phyloP scores from a whole-genome alignment of 2,888 invertebrate species.

The Ormyrus nitidulus region DNA sequence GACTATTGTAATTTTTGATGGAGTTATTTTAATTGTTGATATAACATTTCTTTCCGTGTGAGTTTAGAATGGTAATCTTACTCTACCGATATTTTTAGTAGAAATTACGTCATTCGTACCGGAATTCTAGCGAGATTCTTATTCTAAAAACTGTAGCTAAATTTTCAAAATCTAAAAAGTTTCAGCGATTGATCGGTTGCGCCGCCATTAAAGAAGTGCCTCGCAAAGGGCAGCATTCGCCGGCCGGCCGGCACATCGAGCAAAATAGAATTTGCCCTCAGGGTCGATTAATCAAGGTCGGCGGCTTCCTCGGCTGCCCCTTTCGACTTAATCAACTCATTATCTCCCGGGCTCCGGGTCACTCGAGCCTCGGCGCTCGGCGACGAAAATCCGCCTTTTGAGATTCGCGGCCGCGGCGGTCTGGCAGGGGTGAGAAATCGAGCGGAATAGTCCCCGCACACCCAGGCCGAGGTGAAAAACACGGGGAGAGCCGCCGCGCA shows the following conservation, averaged over 20 bases:
- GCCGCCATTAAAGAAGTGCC: neutral
- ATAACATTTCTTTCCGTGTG: too few relatives aligned
- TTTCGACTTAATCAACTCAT: slow-evolving; percentile 52
- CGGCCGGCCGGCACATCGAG: slow-evolving; percentile 22
- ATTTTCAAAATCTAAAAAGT: too few relatives aligned
- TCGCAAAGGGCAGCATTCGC: slow-evolving; percentile 21
- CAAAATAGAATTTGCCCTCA: slow-evolving; percentile 47
- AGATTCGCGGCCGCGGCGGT: neutral
- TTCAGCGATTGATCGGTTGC: neutral
- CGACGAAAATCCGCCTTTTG: slow-evolving; percentile 2
- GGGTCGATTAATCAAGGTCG: slow-evolving; percentile 41
- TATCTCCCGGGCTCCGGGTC: slow-evolving; percentile 20
- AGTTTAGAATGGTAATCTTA: too few relatives aligned
- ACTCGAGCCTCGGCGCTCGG: neutral
- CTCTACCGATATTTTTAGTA: too few relatives aligned
- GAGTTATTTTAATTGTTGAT: too few relatives aligned
- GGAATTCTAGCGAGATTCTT: too few relatives aligned
- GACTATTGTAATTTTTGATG: too few relatives aligned
- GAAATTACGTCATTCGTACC: too few relatives aligned
- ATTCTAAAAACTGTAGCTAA: too few relatives aligned
- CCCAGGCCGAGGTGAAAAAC: neutral
- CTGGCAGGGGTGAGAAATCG: slow-evolving; percentile 13
- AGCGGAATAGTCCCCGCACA: neutral
- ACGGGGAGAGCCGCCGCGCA: neutral
- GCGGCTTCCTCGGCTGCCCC: neutral